A percentile compares a stretch with the other conserved stretches of the same genome.
Evolutionary conservation across 2,888 invertebrate genomes (phyloP).

Genomic region (Hydropsyche betteni): DNA sequence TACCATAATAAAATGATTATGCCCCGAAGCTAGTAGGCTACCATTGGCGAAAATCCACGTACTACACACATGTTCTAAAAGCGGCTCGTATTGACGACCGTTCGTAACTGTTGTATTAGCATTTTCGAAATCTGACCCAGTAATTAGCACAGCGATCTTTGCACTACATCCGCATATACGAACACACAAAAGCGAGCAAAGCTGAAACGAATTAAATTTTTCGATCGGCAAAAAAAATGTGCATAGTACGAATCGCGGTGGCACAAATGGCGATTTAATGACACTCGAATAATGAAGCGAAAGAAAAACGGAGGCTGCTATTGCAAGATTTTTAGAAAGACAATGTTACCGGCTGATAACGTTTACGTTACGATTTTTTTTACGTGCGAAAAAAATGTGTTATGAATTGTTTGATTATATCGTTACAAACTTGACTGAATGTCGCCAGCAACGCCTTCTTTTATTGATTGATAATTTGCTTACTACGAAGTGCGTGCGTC

Average conservation of each 20-base stretch:
- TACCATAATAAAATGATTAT: conserved; percentile 12
- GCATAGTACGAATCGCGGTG: not conserved
- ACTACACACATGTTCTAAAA: not conserved
- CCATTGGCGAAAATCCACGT: not conserved
- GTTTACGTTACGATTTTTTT: too few species aligned
- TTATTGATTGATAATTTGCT: too few species aligned
- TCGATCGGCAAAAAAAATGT: not conserved
- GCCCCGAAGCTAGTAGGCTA: conserved; percentile 4
- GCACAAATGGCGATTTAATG: conserved; percentile 31
- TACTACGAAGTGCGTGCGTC: too few species aligned
- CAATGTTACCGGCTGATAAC: too few species aligned
- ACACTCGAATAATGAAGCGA: conserved; percentile 25
- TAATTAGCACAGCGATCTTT: not conserved
- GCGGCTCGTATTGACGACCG: not conserved
- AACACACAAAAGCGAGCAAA: not conserved
- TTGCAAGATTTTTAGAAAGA: conserved; percentile 4
- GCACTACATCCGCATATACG: not conserved
- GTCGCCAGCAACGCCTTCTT: too few species aligned
- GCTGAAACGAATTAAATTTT: not conserved
- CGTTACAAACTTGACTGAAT: too few species aligned
- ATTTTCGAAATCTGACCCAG: conserved; percentile 12
- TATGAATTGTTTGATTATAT: too few species aligned
- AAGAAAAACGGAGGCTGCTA: not conserved
- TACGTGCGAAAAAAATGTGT: too few species aligned
- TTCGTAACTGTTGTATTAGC: not conserved